These are phyloP conservation scores for Orchesellides sinensis DNA, from an alignment of 2,888 invertebrate species.

Conservation along the genomic window DNA sequence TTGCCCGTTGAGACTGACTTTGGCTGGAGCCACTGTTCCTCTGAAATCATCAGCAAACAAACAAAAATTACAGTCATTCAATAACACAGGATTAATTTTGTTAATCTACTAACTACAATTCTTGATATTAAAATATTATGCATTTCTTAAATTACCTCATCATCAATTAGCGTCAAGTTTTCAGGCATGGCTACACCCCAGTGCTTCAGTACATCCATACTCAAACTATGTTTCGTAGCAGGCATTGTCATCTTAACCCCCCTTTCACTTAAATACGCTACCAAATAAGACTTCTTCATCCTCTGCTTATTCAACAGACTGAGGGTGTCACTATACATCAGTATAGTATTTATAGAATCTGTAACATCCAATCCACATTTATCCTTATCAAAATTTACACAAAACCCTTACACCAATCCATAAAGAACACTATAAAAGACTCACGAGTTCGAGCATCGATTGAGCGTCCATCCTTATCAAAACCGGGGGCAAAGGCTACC, in stretches of 20 bases:
- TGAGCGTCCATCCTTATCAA: conserved; percentile 6
- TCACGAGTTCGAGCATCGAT: conserved; percentile 35
- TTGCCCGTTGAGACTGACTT: not conserved
- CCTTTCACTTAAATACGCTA: conserved; percentile 79
- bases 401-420: not conserved
- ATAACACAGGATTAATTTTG: not conserved
- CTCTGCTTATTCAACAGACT: conserved; percentile 79
- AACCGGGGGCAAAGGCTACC: not conserved
- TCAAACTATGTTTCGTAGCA: conserved; percentile 79
- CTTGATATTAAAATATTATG: not conserved
- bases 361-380: conserved; percentile 72
- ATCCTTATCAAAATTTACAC: not conserved
- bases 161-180: conserved; percentile 5
- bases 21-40: not conserved
- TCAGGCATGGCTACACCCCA: conserved; percentile 55
- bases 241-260: conserved; percentile 78
- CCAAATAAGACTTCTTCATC: conserved; percentile 80
- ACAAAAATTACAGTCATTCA: too few species aligned
- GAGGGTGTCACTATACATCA: conserved; percentile 78
- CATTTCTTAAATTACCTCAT: not conserved
- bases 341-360: conserved; percentile 80
- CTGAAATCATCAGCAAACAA: too few species aligned
- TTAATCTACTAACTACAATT: too few species aligned
- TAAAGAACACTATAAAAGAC: not conserved
- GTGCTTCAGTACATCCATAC: conserved; percentile 52